Evolutionary conservation across 2,888 invertebrate genomes (phyloP).

Genomic region (Nomada goodeniana): DNA sequence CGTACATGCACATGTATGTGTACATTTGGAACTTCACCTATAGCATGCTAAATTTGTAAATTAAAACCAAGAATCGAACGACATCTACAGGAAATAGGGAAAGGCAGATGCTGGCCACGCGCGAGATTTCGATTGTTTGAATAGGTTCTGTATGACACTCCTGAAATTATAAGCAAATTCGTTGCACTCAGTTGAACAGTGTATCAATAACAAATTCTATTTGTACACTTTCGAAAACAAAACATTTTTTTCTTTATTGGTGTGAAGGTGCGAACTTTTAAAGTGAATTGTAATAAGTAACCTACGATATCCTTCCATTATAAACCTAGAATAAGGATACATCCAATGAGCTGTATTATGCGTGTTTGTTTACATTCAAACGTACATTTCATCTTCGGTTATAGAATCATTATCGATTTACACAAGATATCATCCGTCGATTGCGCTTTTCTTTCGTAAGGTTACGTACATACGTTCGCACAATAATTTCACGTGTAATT

Average conservation of each 20-base stretch:
- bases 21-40: too few relatives aligned
- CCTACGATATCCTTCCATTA: constrained; percentile 45
- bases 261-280: constrained; percentile 42
- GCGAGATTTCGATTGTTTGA: neutral
- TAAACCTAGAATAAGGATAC: constrained; percentile 56
- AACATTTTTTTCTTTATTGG: constrained; percentile 50
- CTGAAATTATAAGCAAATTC: neutral
- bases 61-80: neutral
- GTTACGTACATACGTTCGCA: constrained; percentile 32
- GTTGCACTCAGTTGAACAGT: neutral
- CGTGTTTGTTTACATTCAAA: constrained; percentile 62
- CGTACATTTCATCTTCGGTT: constrained; percentile 56
- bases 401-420: constrained; percentile 13
- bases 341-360: constrained; percentile 63
- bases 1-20: too few relatives aligned
- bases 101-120: neutral
- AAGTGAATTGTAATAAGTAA: constrained; percentile 48
- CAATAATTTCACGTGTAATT: constrained; percentile 5
- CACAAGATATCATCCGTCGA: neutral
- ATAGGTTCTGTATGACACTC: neutral
- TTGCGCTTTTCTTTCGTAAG: neutral
- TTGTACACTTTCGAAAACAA: constrained; percentile 48
- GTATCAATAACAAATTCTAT: constrained; percentile 11
- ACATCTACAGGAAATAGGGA: neutral
- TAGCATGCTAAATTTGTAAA: too few relatives aligned